Evolutionary conservation across 2,797 vertebrate genomes (phyloP).

Genomic region (Epinephelus awoara): DNA sequence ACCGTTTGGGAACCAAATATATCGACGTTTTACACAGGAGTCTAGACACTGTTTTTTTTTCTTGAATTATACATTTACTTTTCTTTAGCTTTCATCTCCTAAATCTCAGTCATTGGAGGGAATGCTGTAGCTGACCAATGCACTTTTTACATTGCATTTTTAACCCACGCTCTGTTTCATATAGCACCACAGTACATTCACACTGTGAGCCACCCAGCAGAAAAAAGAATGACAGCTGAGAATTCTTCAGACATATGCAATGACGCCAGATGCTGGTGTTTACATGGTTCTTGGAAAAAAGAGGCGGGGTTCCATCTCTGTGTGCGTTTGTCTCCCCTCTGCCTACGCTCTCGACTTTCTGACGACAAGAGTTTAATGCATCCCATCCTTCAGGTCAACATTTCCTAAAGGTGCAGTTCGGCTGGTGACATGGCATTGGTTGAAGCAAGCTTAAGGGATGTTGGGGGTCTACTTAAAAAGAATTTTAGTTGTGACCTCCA

Average conservation of each 20-base stretch:
- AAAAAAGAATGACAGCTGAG: neutral
- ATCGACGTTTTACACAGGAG: neutral
- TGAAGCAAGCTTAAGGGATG: neutral
- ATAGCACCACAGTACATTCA: neutral
- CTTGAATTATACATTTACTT: neutral
- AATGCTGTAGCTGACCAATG: neutral
- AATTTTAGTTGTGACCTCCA: neutral
- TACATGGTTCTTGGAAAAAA: slow-evolving; percentile 2
- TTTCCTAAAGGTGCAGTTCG: neutral
- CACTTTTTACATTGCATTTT: neutral
- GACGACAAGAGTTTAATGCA: neutral
- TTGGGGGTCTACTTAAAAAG: neutral
- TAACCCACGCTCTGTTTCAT: neutral
- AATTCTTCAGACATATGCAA: slow-evolving; percentile 9
- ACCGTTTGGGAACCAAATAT: neutral
- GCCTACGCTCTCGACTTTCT: neutral
- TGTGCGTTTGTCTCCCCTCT: slow-evolving; percentile 6
- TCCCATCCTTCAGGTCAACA: neutral
- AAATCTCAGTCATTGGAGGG: neutral
- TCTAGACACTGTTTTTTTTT: neutral
- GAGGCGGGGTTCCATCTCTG: neutral
- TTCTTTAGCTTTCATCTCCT: neutral
- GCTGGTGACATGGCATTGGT: neutral
- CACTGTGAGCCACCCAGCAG: slow-evolving; percentile 2
- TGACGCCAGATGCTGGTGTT: slow-evolving; percentile 6